Conservation (phyloP, 1,140 invertebrate species). For the Sitobion miscanthi region DNA sequence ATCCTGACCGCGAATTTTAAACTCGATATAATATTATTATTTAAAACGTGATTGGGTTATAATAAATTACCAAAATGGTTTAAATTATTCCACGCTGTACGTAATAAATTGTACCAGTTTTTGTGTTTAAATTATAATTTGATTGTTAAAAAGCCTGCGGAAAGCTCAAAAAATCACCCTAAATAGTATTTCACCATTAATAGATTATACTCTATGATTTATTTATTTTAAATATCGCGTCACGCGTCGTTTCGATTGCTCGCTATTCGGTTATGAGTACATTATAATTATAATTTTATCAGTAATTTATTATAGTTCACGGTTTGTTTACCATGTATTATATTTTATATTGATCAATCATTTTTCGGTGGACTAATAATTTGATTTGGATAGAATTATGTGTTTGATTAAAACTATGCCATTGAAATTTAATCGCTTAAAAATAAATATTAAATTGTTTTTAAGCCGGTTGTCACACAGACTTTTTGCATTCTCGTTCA, state of each 20-base stretch:
- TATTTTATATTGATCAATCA: background rate
- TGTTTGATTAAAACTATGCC: too few relatives aligned
- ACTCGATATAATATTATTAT: background rate
- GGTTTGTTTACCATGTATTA: background rate
- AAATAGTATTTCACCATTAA: background rate
- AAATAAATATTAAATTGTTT: background rate
- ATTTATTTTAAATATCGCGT: background rate
- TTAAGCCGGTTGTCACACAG: too few relatives aligned
- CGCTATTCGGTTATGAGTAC: background rate
- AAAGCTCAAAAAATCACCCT: background rate
- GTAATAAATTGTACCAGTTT: background rate
- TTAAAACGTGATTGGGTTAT: background rate
- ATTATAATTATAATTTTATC: background rate
- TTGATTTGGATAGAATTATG: too few relatives aligned
- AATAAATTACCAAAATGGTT: background rate
- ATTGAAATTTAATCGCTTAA: too few relatives aligned
- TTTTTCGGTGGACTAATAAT: background rate
- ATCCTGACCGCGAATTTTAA: background rate
- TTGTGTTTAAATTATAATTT: background rate
- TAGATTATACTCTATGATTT: background rate
- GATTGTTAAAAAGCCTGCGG: background rate
- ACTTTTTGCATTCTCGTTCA: background rate
- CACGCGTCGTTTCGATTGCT: background rate
- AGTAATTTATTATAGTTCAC: background rate
- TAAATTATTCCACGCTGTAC: background rate